These are phyloP conservation scores for Centropristis striata DNA, from an alignment of 2,113 vertebrate species.

Conservation along the genomic window DNA sequence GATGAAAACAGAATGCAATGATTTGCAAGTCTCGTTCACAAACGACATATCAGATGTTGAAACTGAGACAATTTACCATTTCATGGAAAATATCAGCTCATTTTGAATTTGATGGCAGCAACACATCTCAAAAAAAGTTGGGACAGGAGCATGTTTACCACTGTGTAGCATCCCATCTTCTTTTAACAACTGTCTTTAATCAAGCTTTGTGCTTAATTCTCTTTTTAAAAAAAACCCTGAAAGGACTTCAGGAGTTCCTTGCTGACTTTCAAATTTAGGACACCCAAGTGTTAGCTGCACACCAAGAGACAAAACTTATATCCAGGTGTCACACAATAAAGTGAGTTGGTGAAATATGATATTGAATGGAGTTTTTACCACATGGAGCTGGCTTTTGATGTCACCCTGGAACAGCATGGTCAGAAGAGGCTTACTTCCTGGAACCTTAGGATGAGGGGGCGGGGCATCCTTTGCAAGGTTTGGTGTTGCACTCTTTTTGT, in stretches of 20 bases:
- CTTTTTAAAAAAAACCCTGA: conserved; percentile 44
- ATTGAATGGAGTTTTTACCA: not conserved
- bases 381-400: not conserved
- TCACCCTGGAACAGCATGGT: not conserved
- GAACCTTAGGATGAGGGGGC: no score
- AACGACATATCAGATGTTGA: no score
- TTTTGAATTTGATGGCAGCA: no score
- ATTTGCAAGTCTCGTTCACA: no score
- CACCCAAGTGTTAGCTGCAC: not conserved
- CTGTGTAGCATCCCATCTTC: no score
- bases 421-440: not conserved
- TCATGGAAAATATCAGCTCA: no score
- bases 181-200: conserved; percentile 58
- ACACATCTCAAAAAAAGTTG: no score
- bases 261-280: conserved; percentile 26
- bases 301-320: not conserved
- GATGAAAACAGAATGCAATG: no score
- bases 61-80: no score
- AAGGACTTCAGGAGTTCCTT: conserved; percentile 17
- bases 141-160: no score
- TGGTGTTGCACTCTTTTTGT: not conserved
- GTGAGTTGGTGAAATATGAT: not conserved
- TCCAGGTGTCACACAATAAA: not conserved
- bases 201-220: conserved; percentile 46
- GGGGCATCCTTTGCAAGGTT: no score